Base-by-base conservation (phyloP, 2,797 vertebrate genomes). In the Ctenosaura bakeri region DNA sequence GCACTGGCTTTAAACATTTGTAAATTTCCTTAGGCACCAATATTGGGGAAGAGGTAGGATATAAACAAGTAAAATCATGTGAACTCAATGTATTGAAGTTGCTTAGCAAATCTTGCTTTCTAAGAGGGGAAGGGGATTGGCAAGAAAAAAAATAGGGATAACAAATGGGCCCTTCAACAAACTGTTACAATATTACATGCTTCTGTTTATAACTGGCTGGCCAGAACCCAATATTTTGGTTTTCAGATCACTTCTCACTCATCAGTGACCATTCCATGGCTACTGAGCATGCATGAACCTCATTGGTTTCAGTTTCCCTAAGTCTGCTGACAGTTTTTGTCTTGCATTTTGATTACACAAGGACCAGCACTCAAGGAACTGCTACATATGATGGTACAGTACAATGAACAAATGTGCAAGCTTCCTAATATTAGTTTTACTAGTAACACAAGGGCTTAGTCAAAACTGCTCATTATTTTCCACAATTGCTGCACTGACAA, bases 21-120 rank as follows among this genome's bases (percentile, higher is more conserved):
- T 69, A 32, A 32, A 4, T 2, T 69, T 3, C 10, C 29, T 32
- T 69, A 29, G 10, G 6, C 66, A 69, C 2, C 66, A 32, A 29
- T 69, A 32, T 9, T 69, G 29, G 32, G 32, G 66, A 13, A 13
- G 32, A 32, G 66, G 66, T 29, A 32, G 66, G 29, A 69, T 69
- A 26, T 26, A 62, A 62, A 69, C 12, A 13, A 69, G 3, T 69
- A 69, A 69, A 69, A 69, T 32, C 66, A 69, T 69, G 74, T 91
- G 78, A 50, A 64, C 85, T 83, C n/a, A 93, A 85, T 93, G 83
- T 94, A 90, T 87, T 89, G 73, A 76, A 13, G 52, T 29, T 59
- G 52, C 26, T 56, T 56, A 56, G n/a, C 6, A 42, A 76, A 80
- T 59, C n/a, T 74, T 59, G 16, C 71, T 3, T 46, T 59, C 24